phyloP scores from a whole-genome alignment of 2,113 vertebrate species.

The Cynopterus brachyotis region DNA sequence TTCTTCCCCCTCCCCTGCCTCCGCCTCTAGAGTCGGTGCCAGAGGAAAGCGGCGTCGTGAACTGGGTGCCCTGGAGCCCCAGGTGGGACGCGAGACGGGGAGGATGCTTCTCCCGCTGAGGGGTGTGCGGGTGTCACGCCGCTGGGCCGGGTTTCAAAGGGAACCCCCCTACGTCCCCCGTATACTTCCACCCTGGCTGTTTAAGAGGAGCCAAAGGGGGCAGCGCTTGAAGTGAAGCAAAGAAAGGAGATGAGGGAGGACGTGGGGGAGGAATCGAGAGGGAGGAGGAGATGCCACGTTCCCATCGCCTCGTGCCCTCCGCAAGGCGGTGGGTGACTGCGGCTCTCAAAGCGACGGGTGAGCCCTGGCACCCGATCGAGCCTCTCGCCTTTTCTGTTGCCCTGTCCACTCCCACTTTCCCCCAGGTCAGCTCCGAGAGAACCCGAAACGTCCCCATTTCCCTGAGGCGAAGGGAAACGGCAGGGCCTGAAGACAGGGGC shows the following conservation, averaged over 20 bases:
- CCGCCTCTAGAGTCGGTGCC: neutral
- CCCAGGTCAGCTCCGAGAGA: neutral
- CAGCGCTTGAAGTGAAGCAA: slow-evolving; percentile 43
- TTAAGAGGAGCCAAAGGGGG: neutral
- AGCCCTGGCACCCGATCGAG: neutral
- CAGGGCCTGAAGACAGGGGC: rapidly evolving
- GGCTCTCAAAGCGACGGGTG: neutral
- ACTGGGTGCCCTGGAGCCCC: neutral
- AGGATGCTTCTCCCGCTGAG: rapidly evolving
- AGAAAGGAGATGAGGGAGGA: neutral
- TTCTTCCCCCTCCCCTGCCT: neutral
- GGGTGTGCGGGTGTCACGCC: rapidly evolving
- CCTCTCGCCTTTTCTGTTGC: neutral
- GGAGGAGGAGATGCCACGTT: neutral
- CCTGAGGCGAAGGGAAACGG: neutral
- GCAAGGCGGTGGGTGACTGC: rapidly evolving
- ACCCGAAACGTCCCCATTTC: rapidly evolving
- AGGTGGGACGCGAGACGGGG: rapidly evolving
- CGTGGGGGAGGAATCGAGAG: neutral
- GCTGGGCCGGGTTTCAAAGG: neutral
- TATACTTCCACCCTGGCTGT: neutral
- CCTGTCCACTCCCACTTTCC: neutral
- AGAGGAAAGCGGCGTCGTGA: neutral
- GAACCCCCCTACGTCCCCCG: neutral
- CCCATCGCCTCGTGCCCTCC: neutral